These are phyloP conservation scores for Altica lythri DNA, from an alignment of 2,888 invertebrate genomes.

Conservation along the genomic window DNA sequence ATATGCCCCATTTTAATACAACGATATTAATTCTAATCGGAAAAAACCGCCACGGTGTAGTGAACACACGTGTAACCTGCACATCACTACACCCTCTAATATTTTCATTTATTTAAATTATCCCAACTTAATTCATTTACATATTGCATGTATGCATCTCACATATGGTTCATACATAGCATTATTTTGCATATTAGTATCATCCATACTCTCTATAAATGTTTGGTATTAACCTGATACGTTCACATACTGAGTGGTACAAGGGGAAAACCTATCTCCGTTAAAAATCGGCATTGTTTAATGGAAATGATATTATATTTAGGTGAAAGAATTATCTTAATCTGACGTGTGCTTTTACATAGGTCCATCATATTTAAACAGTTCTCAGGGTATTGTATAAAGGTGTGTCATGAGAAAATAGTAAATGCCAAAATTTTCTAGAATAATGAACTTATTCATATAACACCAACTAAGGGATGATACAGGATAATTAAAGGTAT, in stretches of 20 bases:
- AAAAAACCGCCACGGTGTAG: slow-evolving; percentile 48
- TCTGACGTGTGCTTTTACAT: slow-evolving; percentile 9
- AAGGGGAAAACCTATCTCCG: slow-evolving; percentile 23
- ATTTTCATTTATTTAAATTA: slow-evolving; percentile 54
- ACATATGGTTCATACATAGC: slow-evolving; percentile 48
- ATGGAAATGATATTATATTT: slow-evolving; percentile 13
- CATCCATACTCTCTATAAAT: slow-evolving; percentile 16
- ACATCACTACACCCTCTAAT: slow-evolving; percentile 50
- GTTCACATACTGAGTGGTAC: slow-evolving; percentile 19
- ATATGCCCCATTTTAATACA: slow-evolving; percentile 50
- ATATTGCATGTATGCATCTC: slow-evolving; percentile 50
- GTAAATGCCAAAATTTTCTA: not conserved
- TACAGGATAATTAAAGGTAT: too few relatives aligned
- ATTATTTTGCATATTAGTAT: slow-evolving; percentile 43
- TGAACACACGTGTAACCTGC: slow-evolving; percentile 51
- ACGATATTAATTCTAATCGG: slow-evolving; percentile 50
- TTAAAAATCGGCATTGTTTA: slow-evolving; percentile 15
- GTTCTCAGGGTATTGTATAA: slow-evolving; percentile 20
- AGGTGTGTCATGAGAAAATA: slow-evolving; percentile 13
- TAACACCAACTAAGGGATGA: too few relatives aligned
- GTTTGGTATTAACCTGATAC: too few relatives aligned
- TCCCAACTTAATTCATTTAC: slow-evolving; percentile 50
- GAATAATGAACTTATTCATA: too few relatives aligned
- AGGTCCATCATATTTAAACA: slow-evolving; percentile 13
- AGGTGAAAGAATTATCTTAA: slow-evolving; percentile 12